Evolutionary conservation across 2,888 invertebrate species (phyloP).

Genomic region (Watsonalla binaria): DNA sequence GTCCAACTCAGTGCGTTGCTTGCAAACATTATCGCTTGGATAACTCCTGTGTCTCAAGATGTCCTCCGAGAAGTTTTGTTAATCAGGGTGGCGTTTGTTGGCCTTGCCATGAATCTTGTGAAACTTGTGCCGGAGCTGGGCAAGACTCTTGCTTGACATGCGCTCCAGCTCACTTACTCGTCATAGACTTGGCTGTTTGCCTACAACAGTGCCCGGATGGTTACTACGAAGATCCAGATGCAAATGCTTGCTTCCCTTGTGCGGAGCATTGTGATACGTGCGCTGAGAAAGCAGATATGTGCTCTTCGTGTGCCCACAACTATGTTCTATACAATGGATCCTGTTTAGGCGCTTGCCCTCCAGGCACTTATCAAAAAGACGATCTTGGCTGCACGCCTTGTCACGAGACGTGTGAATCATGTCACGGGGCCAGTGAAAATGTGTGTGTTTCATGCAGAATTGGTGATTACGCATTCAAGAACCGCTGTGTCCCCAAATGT

Average conservation of each 20-base stretch:
- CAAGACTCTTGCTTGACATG: constrained; percentile 92
- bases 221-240: constrained; percentile 88
- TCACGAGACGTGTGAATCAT: constrained; percentile 88
- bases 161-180: constrained; percentile 89
- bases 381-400: constrained; percentile 90
- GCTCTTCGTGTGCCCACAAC: constrained; percentile 92
- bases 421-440: constrained; percentile 86
- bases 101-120: constrained; percentile 93
- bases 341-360: constrained; percentile 91
- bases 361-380: constrained; percentile 90
- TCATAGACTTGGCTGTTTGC: constrained; percentile 91
- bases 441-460: constrained; percentile 89
- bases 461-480: constrained; percentile 84
- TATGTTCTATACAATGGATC: constrained; percentile 90
- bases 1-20: constrained; percentile 89
- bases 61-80: constrained; percentile 90
- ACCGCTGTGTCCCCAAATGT: constrained; percentile 85
- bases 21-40: constrained; percentile 90
- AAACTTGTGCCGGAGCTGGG: constrained; percentile 92
- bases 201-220: constrained; percentile 93
- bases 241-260: constrained; percentile 91
- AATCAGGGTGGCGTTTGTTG: constrained; percentile 90
- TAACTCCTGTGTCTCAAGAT: constrained; percentile 90
- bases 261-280: constrained; percentile 93
- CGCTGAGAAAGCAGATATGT: constrained; percentile 89